Base-by-base conservation (phyloP, 2,797 vertebrate species). In the Eulemur coronatus region DNA sequence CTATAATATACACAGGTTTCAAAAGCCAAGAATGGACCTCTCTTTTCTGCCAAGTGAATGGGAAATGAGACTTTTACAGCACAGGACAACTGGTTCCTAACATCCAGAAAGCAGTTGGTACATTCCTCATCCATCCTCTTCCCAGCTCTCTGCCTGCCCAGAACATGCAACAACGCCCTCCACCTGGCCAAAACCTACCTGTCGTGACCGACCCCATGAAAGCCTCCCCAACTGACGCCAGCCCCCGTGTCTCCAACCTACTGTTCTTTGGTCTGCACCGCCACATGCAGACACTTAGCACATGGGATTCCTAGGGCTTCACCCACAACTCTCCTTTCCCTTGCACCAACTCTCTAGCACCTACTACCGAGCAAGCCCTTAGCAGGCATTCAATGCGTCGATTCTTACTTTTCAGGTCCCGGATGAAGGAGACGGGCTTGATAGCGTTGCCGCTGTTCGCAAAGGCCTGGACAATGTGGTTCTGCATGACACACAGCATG, bases 401-500 rank as follows among this genome's bases (percentile, higher is more conserved):
- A 84, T 89, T 85, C 99, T 99, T 99, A 99, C 99, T 99, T 98
- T 99, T 99, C 91, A 99, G 99, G 95, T 99, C 99, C 96, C 99
- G 98, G 98, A 99, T 99, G 99, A 99, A 99, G 98, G 99, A 99
- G 91, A 99, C 98, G 0, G 99, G 99, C 98, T 99, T 99, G 99
- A 99, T 99, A 93, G 99, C 98, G 0, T 99, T 99, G 97, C 99
- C 99, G 0, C 99, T 99, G 99, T 99, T 99, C 98, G 99, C 99
- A 48, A 99, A 99, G 97, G 99, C 99, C 98, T 99, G 99, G 94
- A 99, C 99, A 38, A 99, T 98, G 90, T 99, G 99, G 98, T 99
- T 99, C 98, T 99, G 99, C 99, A 99, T 99, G 41, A 99, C 85
- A n/a, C 99, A 99, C 96, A 99, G 99, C 99, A 99, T 99, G 97